phyloP scores from a whole-genome alignment of 2,797 vertebrate genomes.

The Pseudochirops corinnae region DNA sequence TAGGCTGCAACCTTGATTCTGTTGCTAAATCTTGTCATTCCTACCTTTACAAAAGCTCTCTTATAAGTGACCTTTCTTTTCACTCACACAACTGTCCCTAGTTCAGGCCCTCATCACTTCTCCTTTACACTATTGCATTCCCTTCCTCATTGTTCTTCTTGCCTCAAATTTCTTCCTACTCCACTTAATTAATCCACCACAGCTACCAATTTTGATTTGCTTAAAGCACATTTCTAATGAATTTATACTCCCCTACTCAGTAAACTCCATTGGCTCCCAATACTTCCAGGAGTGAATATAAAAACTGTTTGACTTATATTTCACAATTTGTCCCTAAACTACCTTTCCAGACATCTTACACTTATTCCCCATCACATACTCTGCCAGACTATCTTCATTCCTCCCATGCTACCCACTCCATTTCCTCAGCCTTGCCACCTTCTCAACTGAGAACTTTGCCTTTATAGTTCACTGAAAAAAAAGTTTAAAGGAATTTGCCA shows the following conservation, averaged over 20 bases:
- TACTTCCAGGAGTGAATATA: neutral
- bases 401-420: neutral
- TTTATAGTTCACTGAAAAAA: neutral
- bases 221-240: neutral
- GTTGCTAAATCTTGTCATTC: neutral
- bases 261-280: neutral
- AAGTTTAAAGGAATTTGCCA: neutral
- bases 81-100: neutral
- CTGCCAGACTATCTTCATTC: neutral
- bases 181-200: neutral
- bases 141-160: neutral
- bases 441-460: no score
- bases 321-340: neutral
- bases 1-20: neutral
- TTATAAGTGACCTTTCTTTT: neutral
- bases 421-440: neutral
- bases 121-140: neutral
- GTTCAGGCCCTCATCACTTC: neutral
- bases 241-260: neutral
- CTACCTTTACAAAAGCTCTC: neutral
- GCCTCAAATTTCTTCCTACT: neutral
- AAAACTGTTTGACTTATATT: neutral
- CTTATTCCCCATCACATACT: neutral
- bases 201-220: neutral
- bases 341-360: neutral